These are phyloP conservation scores for Capromys pilorides DNA, from an alignment of 2,797 vertebrate genomes.

Conservation along the genomic window DNA sequence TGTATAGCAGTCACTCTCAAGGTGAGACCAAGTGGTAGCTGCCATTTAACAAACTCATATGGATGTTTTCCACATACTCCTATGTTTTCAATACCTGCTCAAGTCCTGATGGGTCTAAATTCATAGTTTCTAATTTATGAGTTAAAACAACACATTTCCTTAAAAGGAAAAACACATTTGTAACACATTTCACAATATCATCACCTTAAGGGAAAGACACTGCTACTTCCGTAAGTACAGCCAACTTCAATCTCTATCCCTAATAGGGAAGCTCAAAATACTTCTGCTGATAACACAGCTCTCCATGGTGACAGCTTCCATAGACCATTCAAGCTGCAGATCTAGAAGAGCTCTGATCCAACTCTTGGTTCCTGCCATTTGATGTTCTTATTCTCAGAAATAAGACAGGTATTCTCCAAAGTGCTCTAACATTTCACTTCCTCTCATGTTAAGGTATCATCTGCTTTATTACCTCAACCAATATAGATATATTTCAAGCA, in stretches of 20 bases:
- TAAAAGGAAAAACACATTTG: slow-evolving; percentile 38
- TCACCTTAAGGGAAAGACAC: background rate
- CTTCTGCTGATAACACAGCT: background rate
- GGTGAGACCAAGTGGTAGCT: background rate
- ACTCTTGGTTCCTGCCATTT: slow-evolving; percentile 18
- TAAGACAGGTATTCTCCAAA: background rate
- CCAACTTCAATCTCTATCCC: background rate
- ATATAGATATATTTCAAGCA: background rate
- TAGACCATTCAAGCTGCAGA: slow-evolving; percentile 9
- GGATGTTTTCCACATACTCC: background rate
- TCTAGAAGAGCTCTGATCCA: slow-evolving; percentile 13
- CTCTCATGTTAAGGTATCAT: slow-evolving; percentile 17
- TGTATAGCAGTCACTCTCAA: background rate
- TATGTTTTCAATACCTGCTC: slow-evolving; percentile 27
- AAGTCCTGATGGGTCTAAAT: background rate
- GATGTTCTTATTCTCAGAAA: slow-evolving; percentile 2
- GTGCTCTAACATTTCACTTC: slow-evolving; percentile 42
- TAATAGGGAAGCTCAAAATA: slow-evolving; percentile 29
- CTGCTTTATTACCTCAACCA: background rate
- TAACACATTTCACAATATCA: slow-evolving; percentile 39
- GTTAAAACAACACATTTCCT: slow-evolving; percentile 34
- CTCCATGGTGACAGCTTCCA: background rate
- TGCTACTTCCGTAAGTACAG: background rate
- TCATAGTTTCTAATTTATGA: background rate
- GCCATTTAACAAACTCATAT: background rate